phyloP scores from a whole-genome alignment of 2,797 vertebrate species.

The Enteromius fasciolatus region DNA sequence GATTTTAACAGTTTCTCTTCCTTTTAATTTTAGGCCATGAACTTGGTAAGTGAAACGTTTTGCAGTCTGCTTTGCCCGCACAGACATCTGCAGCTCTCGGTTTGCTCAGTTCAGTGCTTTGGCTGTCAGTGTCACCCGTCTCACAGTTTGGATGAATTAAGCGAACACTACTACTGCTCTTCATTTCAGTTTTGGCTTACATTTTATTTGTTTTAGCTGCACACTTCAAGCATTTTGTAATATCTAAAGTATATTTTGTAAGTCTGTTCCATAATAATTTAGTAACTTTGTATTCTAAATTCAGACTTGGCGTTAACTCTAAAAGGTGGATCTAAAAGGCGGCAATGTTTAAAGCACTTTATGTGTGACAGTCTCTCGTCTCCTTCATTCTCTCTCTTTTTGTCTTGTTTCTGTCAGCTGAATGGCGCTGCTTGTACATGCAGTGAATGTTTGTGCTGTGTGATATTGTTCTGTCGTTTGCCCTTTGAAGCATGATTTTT shows the following conservation, averaged over 20 bases:
- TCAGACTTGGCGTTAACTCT: neutral
- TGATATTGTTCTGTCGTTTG: neutral
- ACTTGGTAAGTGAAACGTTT: constrained; percentile 82
- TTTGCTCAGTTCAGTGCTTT: constrained; percentile 34
- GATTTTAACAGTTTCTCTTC: constrained; percentile 74
- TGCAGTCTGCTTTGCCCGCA: constrained; percentile 67
- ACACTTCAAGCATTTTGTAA: neutral
- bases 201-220: neutral
- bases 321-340: neutral
- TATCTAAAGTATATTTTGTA: neutral
- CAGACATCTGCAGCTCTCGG: constrained; percentile 31
- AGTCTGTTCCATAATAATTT: neutral
- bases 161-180: neutral
- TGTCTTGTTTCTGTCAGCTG: constrained; percentile 1
- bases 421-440: constrained; percentile 1
- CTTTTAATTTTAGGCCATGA: constrained; percentile 82
- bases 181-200: neutral
- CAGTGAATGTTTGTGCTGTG: constrained; percentile 13
- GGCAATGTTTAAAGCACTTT: neutral
- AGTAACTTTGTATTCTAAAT: neutral
- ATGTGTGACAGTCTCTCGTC: neutral
- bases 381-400: neutral
- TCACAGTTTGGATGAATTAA: neutral
- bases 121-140: constrained; percentile 14
- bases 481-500: constrained; percentile 4